Conservation (phyloP, 2,113 vertebrate genomes). For the Paracanthobrama guichenoti region DNA sequence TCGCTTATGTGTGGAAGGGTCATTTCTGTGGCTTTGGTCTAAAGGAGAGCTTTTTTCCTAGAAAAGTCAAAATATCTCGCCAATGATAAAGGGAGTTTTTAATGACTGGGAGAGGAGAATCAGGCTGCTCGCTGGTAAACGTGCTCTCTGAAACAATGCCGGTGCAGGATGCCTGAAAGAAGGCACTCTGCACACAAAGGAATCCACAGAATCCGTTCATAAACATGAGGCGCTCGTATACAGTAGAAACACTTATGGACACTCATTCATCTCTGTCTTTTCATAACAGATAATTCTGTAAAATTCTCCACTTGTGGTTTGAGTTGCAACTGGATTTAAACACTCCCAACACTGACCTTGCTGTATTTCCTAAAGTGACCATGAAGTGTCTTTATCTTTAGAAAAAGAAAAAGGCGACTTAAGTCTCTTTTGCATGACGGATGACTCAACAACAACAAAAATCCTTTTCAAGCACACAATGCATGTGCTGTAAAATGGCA, state of each 20-base stretch:
- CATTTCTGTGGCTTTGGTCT: neutral
- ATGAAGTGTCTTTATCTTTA: neutral
- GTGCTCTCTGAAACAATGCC: neutral
- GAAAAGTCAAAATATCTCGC: conserved; percentile 16
- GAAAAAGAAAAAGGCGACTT: neutral
- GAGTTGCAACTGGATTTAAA: neutral
- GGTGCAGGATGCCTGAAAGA: neutral
- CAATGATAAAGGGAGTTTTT: neutral
- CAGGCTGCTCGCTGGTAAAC: neutral
- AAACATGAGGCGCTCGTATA: neutral
- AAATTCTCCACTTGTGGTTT: neutral
- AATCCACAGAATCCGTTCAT: neutral
- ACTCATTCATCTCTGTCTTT: neutral
- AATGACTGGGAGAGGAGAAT: neutral
- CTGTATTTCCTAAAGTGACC: neutral
- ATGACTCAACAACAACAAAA: neutral
- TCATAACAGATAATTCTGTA: neutral
- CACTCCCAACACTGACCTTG: neutral
- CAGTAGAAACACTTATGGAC: neutral
- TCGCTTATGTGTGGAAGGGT: neutral
- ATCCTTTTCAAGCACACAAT: neutral
- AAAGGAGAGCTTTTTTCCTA: neutral
- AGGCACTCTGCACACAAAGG: neutral
- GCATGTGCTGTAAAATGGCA: neutral
- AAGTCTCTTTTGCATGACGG: neutral